A percentile compares a stretch with the other conserved stretches of the same genome.
Conservation (phyloP, 1,140 invertebrate species). For the Macrobrachium nipponense region DNA sequence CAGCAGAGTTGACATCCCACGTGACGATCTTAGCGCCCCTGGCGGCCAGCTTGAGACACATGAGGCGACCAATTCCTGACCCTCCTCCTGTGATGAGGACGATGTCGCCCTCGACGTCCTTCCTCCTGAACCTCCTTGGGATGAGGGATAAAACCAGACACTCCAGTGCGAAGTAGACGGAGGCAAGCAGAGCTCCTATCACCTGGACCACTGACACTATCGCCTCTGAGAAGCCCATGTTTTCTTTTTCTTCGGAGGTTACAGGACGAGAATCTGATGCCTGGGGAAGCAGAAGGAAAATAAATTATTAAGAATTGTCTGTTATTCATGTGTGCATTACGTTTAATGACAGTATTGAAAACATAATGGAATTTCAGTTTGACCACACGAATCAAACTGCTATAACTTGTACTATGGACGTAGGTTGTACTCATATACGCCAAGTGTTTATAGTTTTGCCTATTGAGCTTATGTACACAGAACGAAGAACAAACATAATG, state of each 20-base stretch:
- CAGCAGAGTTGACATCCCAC: slow-evolving; percentile 91
- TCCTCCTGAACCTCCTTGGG: slow-evolving; percentile 43
- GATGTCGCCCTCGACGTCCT: slow-evolving; percentile 77
- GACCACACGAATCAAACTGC: no score
- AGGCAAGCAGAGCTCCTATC: slow-evolving; percentile 19
- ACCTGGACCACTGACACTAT: slow-evolving; percentile 9
- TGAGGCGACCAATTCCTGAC: slow-evolving; percentile 87
- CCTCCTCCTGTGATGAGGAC: slow-evolving; percentile 92
- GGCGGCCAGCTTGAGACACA: slow-evolving; percentile 83
- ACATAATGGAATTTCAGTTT: no score
- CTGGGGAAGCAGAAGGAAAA: background rate
- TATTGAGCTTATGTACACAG: no score
- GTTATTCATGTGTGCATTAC: no score
- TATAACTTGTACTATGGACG: no score
- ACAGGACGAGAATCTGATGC: background rate
- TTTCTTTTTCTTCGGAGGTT: background rate
- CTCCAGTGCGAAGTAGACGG: slow-evolving; percentile 47
- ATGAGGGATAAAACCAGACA: slow-evolving; percentile 45
- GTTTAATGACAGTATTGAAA: no score
- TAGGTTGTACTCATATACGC: no score
- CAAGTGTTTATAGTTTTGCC: no score
- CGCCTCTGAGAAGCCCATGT: background rate
- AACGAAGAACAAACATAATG: no score
- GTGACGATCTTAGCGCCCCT: slow-evolving; percentile 85
- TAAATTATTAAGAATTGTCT: no score